phyloP scores from a whole-genome alignment of 2,113 vertebrate genomes.

The Genyomyrus donnyi region DNA sequence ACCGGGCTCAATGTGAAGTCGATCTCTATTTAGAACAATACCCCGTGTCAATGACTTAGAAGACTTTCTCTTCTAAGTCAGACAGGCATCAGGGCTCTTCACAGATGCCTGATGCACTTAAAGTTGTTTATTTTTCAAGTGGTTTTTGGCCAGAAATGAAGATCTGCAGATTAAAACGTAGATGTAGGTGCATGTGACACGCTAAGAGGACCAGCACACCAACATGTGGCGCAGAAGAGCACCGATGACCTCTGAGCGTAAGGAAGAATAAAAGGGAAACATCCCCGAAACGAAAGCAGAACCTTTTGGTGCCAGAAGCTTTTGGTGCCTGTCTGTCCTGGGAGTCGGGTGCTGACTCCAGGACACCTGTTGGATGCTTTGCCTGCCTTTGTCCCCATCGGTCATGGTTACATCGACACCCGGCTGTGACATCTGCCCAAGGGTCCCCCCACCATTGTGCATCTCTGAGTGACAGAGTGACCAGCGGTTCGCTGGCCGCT shows the following conservation, averaged over 20 bases:
- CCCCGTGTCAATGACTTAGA: not conserved
- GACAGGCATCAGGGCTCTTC: not conserved
- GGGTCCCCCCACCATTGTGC: not conserved
- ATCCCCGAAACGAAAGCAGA: not conserved
- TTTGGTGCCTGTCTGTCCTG: not conserved
- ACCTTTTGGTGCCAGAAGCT: no score
- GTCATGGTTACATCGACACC: conserved; percentile 19
- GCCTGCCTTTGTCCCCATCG: not conserved
- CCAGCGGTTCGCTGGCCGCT: not conserved
- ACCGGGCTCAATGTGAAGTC: not conserved
- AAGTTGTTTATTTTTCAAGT: not conserved
- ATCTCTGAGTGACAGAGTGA: not conserved
- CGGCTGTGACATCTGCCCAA: conserved; percentile 23
- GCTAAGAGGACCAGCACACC: not conserved
- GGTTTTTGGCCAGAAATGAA: not conserved
- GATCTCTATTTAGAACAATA: not conserved
- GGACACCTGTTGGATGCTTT: conserved; percentile 2
- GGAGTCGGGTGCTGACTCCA: not conserved
- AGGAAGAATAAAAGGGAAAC: not conserved
- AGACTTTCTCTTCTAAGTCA: not conserved
- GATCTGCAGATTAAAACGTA: not conserved
- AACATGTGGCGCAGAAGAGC: not conserved
- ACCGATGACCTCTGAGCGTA: not conserved
- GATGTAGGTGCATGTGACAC: not conserved
- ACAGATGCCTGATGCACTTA: not conserved